phyloP scores from a whole-genome alignment of 2,888 invertebrate genomes.

The Gasteruption jaculator region DNA sequence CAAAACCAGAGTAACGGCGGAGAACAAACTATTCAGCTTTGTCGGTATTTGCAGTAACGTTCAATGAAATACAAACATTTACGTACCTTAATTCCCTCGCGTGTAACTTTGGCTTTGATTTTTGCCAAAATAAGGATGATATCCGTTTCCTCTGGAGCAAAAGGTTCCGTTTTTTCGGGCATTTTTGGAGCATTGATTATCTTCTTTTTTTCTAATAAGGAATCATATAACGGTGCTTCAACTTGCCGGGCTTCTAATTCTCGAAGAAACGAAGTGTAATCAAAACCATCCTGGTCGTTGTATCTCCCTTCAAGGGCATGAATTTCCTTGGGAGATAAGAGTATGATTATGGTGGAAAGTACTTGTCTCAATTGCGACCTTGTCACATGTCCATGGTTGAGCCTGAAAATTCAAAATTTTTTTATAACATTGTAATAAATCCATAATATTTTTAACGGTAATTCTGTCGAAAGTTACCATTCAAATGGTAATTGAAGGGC shows the following conservation, averaged over 20 bases:
- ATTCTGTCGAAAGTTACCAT: too few relatives aligned
- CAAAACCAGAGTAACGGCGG: too few relatives aligned
- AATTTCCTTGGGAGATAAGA: conserved; percentile 63
- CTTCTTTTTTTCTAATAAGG: conserved; percentile 46
- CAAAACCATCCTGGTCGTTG: conserved; percentile 72
- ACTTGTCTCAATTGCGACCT: conserved; percentile 68
- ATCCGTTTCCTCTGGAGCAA: conserved; percentile 56
- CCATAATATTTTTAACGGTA: too few relatives aligned
- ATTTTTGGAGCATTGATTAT: conserved; percentile 44
- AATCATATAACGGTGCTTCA: conserved; percentile 48
- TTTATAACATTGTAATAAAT: too few relatives aligned
- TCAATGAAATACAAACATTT: neutral
- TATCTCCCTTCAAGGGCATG: conserved; percentile 67
- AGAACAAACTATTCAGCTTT: too few relatives aligned
- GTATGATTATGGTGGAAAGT: conserved; percentile 64
- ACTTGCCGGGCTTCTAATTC: conserved; percentile 57
- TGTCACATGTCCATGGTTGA: conserved; percentile 69
- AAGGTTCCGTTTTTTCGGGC: too few relatives aligned
- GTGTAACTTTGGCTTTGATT: conserved; percentile 68
- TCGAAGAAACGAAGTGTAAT: conserved; percentile 66
- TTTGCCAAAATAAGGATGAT: conserved; percentile 70
- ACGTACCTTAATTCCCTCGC: conserved; percentile 57
- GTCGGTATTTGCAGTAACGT: too few relatives aligned
- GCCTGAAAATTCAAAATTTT: conserved; percentile 50
- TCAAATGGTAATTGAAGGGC: too few relatives aligned